phyloP scores from a whole-genome alignment of 2,888 invertebrate species.

The Sminthurides aquaticus region DNA sequence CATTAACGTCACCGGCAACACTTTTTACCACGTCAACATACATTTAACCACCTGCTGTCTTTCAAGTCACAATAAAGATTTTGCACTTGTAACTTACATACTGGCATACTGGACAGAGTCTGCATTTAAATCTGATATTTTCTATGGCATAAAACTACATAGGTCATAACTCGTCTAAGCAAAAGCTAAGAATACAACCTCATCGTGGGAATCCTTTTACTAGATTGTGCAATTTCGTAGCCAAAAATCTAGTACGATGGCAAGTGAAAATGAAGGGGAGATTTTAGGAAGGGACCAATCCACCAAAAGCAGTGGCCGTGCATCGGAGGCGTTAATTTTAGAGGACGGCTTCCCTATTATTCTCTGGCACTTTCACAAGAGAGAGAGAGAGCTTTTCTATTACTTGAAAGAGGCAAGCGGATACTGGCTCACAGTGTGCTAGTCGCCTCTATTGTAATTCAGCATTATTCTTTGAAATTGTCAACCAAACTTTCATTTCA shows the following conservation, averaged over 20 bases:
- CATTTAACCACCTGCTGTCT: no score
- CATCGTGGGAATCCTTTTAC: no score
- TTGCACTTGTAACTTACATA: no score
- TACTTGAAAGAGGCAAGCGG: no score
- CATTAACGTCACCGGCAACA: no score
- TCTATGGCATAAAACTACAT: no score
- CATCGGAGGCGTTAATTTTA: background rate
- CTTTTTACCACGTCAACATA: no score
- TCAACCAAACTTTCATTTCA: slow-evolving; percentile 2
- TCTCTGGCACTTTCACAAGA: background rate
- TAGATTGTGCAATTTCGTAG: background rate
- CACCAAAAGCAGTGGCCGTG: background rate
- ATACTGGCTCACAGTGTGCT: background rate
- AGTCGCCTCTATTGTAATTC: background rate
- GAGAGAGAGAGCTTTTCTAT: background rate
- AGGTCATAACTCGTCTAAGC: no score
- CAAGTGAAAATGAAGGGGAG: no score
- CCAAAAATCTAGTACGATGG: background rate
- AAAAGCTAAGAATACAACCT: no score
- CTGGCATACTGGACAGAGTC: background rate
- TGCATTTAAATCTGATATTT: background rate
- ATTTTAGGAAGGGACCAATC: background rate
- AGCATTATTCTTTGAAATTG: background rate
- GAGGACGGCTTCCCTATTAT: background rate
- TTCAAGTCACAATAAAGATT: no score